Percentiles rank a stretch among this genome's conserved stretches.
Conservation (phyloP, 2,888 invertebrate species). For the Drepanosiphum platanoidis region DNA sequence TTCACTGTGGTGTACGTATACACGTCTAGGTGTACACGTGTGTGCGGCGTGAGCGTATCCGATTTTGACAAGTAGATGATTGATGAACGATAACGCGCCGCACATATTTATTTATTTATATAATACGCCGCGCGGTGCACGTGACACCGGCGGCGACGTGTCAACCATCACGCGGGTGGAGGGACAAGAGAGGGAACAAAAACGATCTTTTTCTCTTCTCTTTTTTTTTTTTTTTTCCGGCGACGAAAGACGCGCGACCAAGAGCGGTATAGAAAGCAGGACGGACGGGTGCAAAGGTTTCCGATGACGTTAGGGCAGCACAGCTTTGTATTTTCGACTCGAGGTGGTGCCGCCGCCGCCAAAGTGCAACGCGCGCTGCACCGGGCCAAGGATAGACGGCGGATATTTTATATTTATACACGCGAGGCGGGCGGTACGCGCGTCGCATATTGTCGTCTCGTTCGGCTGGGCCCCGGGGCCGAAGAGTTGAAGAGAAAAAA, state of each 20-base stretch:
- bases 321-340: background rate
- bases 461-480: too few relatives aligned
- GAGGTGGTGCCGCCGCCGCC: too few relatives aligned
- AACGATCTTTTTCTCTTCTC: background rate
- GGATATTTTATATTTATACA: too few relatives aligned
- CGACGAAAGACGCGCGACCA: conserved; percentile 24
- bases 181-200: background rate
- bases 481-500: too few relatives aligned
- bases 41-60: background rate
- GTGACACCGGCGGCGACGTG: conserved; percentile 45
- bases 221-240: background rate
- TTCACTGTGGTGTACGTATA: background rate
- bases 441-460: too few relatives aligned
- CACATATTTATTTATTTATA: too few relatives aligned
- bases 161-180: background rate
- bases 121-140: background rate
- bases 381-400: too few relatives aligned
- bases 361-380: too few relatives aligned
- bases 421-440: too few relatives aligned
- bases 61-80: conserved; percentile 47
- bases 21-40: background rate
- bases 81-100: conserved; percentile 38
- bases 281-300: conserved; percentile 2
- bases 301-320: background rate
- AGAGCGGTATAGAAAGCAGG: too few relatives aligned